Percentiles rank a stretch among this genome's conserved stretches.
Conservation (phyloP, 23 tunicate species). For the Oikopleura vanhoeffeni region DNA sequence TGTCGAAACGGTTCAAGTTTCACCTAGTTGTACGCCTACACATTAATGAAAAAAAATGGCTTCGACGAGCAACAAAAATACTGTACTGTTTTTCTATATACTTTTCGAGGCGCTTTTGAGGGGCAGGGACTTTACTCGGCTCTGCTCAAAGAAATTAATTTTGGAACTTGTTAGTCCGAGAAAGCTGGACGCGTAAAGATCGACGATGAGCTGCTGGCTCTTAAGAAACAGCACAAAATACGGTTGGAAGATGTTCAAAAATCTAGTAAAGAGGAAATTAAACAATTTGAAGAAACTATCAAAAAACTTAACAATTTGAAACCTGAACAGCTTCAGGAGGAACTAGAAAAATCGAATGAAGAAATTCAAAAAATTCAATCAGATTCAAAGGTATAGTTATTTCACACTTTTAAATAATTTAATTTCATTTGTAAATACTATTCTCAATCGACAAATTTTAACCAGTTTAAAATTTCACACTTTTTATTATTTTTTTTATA, state of each 20-base stretch:
- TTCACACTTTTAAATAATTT: too few species aligned
- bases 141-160: slow-evolving; percentile 1
- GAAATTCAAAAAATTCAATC: background rate
- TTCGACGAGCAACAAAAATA: too few species aligned
- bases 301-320: background rate
- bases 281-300: background rate
- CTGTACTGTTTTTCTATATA: too few species aligned
- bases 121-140: too few species aligned
- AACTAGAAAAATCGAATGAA: background rate
- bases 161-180: background rate
- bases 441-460: too few species aligned
- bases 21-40: too few species aligned
- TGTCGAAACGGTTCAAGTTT: too few species aligned
- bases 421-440: too few species aligned
- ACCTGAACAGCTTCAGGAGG: background rate
- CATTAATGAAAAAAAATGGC: too few species aligned
- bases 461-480: too few species aligned
- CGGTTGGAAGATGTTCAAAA: background rate
- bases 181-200: background rate
- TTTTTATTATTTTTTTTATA: too few species aligned
- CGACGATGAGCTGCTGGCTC: background rate
- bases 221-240: background rate
- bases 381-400: background rate
- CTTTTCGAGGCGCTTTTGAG: too few species aligned
- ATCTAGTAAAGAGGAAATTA: background rate